Conservation (phyloP, 2,113 vertebrate genomes). For the Oriolus oriolus region DNA sequence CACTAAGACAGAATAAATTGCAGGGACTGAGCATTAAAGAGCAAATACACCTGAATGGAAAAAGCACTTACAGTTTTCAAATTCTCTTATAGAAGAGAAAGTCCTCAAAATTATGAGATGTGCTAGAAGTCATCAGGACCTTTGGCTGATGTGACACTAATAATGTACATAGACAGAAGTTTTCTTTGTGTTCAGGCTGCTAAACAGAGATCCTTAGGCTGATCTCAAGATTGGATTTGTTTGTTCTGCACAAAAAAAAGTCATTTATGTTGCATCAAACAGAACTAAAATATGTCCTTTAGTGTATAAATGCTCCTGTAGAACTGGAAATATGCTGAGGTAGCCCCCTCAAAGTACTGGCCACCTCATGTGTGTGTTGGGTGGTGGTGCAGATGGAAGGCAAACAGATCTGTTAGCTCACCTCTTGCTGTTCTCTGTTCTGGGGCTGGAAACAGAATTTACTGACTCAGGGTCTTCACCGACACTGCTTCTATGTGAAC, state of each 20-base stretch:
- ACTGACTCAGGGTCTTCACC: neutral
- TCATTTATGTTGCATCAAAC: neutral
- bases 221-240: neutral
- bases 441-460: neutral
- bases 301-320: neutral
- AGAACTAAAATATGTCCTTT: neutral
- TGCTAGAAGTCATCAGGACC: neutral
- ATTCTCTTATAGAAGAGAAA: neutral
- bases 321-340: neutral
- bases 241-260: neutral
- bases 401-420: neutral
- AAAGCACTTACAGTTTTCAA: neutral
- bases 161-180: neutral
- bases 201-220: neutral
- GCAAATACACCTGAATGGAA: neutral
- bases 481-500: accelerated
- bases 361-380: accelerated
- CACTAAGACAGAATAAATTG: neutral
- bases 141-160: neutral
- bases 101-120: neutral
- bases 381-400: neutral
- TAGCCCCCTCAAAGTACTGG: accelerated
- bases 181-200: neutral
- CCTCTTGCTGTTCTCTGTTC: neutral
- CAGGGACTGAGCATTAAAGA: neutral